Base-by-base conservation (phyloP, 1,140 invertebrate genomes). In the Contarinia nasturtii region DNA sequence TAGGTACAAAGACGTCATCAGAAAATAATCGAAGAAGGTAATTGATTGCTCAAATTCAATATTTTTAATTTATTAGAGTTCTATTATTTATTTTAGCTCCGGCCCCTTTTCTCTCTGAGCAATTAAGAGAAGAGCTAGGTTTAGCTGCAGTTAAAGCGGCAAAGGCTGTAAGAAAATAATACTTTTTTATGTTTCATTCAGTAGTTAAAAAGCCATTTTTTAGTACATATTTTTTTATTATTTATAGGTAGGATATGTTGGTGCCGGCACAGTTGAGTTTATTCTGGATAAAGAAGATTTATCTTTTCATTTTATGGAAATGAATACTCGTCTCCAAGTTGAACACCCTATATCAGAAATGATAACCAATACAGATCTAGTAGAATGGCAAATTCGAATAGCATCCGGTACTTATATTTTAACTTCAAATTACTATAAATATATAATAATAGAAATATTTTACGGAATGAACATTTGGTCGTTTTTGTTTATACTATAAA, bases 311-410 rank as follows among this genome's bases (percentile, higher is more conserved):
- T 99, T 99, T 60, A 98, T 99, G 95, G 92, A 95, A 69, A 96
- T 97, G 91, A 97, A 96, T 60, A 97, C 92, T 0, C 70, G 92
- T 14, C 70, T 94, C 7, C 89, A 94, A 65, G 82, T 95, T 0
- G 93, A 98, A 64, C 94, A 98, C 72, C 93, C 94, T 0, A 82
- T 98, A n/a, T 93, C 92, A 1, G 94, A 96, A 69, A 94, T 93
- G 79, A 87, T 97, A 40, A 96, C 92, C 33, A 83, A 73, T 67
- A 63, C 60, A 1, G 95, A 99, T 72, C 70, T 98, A 20, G 95
- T 98, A 0, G 89, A 98, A 66, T 98, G 94, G 95, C 94, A 98
- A 66, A 68, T 98, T 1, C 74, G 73, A 54, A 67, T 85, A 43
- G 94, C 94, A 1, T 71, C 79, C 33, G 93, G 27, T 27, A n/a